Percentiles rank a stretch among this genome's conserved stretches.
These are phyloP conservation scores for Drosophila pachea DNA, from an alignment of 1,140 invertebrate genomes.

Conservation along the genomic window DNA sequence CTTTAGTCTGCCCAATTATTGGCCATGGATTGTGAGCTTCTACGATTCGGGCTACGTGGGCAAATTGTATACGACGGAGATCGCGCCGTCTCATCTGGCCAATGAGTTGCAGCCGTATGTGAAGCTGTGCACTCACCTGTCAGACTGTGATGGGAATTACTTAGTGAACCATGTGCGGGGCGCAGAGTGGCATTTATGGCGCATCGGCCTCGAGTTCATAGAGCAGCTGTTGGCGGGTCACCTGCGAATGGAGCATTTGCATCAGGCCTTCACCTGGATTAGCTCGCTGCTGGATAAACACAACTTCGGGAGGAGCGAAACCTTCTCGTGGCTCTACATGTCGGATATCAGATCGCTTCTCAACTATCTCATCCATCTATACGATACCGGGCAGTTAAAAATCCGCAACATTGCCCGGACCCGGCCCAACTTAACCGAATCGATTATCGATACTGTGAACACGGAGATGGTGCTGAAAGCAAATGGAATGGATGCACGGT, in stretches of 20 bases:
- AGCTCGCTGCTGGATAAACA: neutral
- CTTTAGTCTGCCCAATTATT: slow-evolving; percentile 24
- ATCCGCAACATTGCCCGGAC: slow-evolving; percentile 7
- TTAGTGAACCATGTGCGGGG: slow-evolving; percentile 1
- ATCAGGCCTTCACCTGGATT: slow-evolving; percentile 35
- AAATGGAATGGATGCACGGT: neutral
- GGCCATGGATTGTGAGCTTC: slow-evolving; percentile 51
- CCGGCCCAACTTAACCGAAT: slow-evolving; percentile 7
- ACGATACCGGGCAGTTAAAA: slow-evolving; percentile 8
- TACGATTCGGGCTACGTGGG: slow-evolving; percentile 43
- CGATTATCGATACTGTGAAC: slow-evolving; percentile 13
- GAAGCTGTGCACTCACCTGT: slow-evolving; percentile 14
- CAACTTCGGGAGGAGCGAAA: slow-evolving; percentile 17
- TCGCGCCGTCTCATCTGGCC: slow-evolving; percentile 31
- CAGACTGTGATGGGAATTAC: slow-evolving; percentile 8
- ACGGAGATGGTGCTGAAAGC: too few species aligned
- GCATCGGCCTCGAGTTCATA: slow-evolving; percentile 27
- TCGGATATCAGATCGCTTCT: slow-evolving; percentile 29
- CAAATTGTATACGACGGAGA: slow-evolving; percentile 31
- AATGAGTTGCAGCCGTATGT: slow-evolving; percentile 48
- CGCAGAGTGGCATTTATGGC: slow-evolving; percentile 42
- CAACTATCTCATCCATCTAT: slow-evolving; percentile 12
- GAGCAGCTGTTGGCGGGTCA: slow-evolving; percentile 7
- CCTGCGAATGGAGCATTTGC: slow-evolving; percentile 32
- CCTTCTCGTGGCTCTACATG: slow-evolving; percentile 55